Conservation (phyloP, 1,140 invertebrate genomes). For the Calephelis virginiensis region DNA sequence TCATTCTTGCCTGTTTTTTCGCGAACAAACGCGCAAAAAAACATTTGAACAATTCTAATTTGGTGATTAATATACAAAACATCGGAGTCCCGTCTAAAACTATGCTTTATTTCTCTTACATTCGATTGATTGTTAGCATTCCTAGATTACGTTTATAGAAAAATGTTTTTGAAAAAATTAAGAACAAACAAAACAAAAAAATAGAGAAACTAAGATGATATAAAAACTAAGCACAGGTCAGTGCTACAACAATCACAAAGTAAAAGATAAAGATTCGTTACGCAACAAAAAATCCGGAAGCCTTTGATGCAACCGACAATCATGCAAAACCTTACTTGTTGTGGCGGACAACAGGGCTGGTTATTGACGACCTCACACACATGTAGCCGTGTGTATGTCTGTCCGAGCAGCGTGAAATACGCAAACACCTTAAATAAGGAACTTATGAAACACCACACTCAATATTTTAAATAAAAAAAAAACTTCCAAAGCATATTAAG, state of each 20-base stretch:
- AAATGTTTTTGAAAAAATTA: too few species aligned
- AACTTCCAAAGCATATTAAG: neutral
- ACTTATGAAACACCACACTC: slow-evolving; percentile 16
- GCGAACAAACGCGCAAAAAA: too few species aligned
- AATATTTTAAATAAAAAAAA: neutral
- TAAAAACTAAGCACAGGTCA: too few species aligned
- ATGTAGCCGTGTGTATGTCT: slow-evolving; percentile 93
- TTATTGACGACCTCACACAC: slow-evolving; percentile 91
- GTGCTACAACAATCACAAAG: neutral
- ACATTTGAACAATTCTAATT: too few species aligned
- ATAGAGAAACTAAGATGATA: too few species aligned
- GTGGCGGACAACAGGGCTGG: slow-evolving; percentile 87
- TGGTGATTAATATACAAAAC: too few species aligned
- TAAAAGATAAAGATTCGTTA: neutral
- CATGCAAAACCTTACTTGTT: slow-evolving; percentile 82
- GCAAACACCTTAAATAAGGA: slow-evolving; percentile 46
- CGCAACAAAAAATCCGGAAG: neutral
- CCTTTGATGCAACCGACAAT: slow-evolving; percentile 22
- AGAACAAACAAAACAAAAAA: too few species aligned
- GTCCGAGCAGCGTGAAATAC: slow-evolving; percentile 78
- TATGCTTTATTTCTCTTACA: too few species aligned
- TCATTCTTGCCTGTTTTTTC: too few species aligned
- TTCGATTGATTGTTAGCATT: too few species aligned
- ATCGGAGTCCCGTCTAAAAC: too few species aligned
- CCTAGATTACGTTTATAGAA: too few species aligned